These are phyloP conservation scores for Apostichopus japonicus DNA, from an alignment of 35 echinoderm and acorn worm genomes.

Conservation along the genomic window DNA sequence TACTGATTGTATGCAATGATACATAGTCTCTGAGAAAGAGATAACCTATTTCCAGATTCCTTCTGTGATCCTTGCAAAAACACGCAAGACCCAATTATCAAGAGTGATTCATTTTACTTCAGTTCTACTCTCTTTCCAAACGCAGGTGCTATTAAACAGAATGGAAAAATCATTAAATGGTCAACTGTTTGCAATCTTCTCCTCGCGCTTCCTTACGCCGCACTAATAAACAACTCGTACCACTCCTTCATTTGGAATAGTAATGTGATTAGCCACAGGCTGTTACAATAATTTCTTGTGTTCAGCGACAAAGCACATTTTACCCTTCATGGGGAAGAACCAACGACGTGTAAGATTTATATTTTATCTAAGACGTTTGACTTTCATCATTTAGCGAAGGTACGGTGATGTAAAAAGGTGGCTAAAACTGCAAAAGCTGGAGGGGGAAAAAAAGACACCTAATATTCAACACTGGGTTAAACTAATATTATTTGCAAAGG, in stretches of 20 bases:
- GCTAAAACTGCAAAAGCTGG: too few relatives aligned
- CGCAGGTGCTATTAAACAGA: slow-evolving; percentile 3
- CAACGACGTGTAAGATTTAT: neutral
- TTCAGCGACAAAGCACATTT: neutral
- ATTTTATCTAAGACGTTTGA: slow-evolving; percentile 2
- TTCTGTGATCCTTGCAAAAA: neutral
- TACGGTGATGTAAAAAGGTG: neutral
- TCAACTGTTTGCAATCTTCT: slow-evolving; percentile 20
- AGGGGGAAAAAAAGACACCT: too few relatives aligned
- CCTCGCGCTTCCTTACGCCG: neutral
- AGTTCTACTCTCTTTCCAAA: neutral
- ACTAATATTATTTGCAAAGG: too few relatives aligned
- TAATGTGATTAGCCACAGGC: slow-evolving; percentile 43
- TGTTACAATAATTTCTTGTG: slow-evolving; percentile 44
- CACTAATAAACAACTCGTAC: neutral
- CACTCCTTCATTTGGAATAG: neutral
- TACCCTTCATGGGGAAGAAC: neutral
- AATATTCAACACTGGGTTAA: too few relatives aligned
- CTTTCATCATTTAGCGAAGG: neutral
- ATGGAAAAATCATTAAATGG: slow-evolving; percentile 30
- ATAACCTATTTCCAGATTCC: slow-evolving; percentile 1
- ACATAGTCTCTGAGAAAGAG: neutral
- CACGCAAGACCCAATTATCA: slow-evolving; percentile 33
- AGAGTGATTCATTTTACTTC: slow-evolving; percentile 9
- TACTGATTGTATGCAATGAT: neutral